Base-by-base conservation (phyloP, 2,888 invertebrate species). In the Ormyrus thymus region DNA sequence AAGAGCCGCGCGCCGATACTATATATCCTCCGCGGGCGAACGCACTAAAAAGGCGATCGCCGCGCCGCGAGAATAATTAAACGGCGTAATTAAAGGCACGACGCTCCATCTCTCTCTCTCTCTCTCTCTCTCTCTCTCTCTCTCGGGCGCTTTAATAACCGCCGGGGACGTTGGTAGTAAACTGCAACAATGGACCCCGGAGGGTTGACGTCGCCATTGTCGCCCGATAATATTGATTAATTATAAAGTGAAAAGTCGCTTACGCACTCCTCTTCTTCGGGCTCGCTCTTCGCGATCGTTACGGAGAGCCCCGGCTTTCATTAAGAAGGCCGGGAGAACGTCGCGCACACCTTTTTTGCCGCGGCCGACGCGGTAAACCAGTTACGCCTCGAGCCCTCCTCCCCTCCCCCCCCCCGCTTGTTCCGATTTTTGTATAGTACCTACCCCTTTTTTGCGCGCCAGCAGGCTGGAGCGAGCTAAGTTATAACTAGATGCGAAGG, bases 161-260 rank as follows among this genome's bases (percentile, higher is more conserved):
- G 81, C 82, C 80, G 80, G 82, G 82, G 82, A 84, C 84, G 53
- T 65, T 4, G 56, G 69, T 64, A 72, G 69, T 76, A 87, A 87
- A 86, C 84, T 85, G 85, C 85, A 87, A 88, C 87, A 86, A 88
- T 87, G 84, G 84, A n/a, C 81, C 79, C 80, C 83, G 62, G 69
- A 45, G 48, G 53, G 55, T 48, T 58, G 59, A 43, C 48, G 45
- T 13, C 7, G 7, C 86, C 82, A 87, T 89, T 87, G 88, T 88
- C 85, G 86, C 85, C 85, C 86, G 86, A 85, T 89, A 89, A 88
- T 89, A 87, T 89, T 89, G 88, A 89, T 89, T 89, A 88, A 89
- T 89, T 87, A 86, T 83, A 82, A 86, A 84, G 83, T 83, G 83
- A 85, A 84, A 86, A 86, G 81, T 84, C 83, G 84, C 84, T 83